Base-by-base conservation (phyloP, 2,797 vertebrate genomes). In the Alfaro cultratus region DNA sequence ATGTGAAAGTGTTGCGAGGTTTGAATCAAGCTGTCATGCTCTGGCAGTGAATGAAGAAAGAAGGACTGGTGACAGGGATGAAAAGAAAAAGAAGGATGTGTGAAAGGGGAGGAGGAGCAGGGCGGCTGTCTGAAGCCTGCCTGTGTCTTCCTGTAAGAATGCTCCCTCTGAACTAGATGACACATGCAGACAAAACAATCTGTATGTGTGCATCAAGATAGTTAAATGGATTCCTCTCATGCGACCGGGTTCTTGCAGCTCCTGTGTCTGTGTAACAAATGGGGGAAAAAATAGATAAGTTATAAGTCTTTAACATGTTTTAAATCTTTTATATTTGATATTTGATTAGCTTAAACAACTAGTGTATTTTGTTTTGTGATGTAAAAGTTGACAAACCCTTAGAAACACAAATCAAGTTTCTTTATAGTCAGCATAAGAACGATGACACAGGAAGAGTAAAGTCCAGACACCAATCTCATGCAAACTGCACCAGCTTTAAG, bases 111-210 rank as follows among this genome's bases (percentile, higher is more conserved):
- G 85, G 80, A 57, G 47, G 72, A 15, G 43, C n/a, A 4, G n/a
- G 74, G 82, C 67, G 34, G 80, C 78, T 73, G 84, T 86, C 88
- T 88, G 84, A 90, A 89, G 89, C 88, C 76, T 86, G 39, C 23
- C 89, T 91, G 89, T 92, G 92, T 91, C 85, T 80, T 89, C 85
- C 89, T 82, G 80, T 86, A 90, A 94, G 91, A 94, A 94, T 92
- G 90, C 57, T 7, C 57, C 88, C 91, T 93, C 85, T 94, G 92
- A 93, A 94, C 92, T 85, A 87, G 79, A 92, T 92, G 91, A 93
- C 90, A 94, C 93, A 53, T 85, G 68, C 83, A 87, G 84, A 92
- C 93, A 92, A 92, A 91, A 93, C 90, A 90, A 91, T 89, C 86
- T 87, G 86, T 91, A 89, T 93, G 86, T 83, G 86, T 75, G 68